A percentile compares a stretch with the other conserved stretches of the same genome.
These are phyloP conservation scores for Perizoma affinitatum DNA, from an alignment of 2,888 invertebrate genomes.

Conservation along the genomic window DNA sequence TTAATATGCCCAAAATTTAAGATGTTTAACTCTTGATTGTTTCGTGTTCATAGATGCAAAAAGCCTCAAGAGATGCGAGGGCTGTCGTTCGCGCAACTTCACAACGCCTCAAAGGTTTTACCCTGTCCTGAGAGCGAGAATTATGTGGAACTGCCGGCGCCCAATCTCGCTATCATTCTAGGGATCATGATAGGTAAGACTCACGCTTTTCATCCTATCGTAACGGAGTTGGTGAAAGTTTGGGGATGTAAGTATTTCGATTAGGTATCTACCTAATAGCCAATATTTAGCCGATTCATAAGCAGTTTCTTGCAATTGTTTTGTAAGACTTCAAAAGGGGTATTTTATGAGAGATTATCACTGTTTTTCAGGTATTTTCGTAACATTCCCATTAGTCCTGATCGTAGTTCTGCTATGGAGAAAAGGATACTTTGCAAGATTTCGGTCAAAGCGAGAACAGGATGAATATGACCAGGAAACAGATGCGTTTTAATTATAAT, in stretches of 20 bases:
- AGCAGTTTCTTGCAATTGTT: no score
- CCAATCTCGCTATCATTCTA: constrained; percentile 53
- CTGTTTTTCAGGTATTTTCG: constrained; percentile 55
- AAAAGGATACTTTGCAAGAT: constrained; percentile 84
- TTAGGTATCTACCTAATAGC: no score
- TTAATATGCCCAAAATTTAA: no score
- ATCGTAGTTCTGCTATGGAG: constrained; percentile 82
- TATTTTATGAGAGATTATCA: no score
- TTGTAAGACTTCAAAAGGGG: no score
- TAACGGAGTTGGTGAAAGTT: no score
- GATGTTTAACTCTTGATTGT: neutral
- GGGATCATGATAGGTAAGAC: constrained; percentile 61
- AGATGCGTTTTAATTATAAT: constrained; percentile 41
- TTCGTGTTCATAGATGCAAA: constrained; percentile 12
- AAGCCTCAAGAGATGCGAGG: constrained; percentile 21
- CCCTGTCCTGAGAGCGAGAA: constrained; percentile 43
- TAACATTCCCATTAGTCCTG: constrained; percentile 60
- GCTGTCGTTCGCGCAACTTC: constrained; percentile 14
- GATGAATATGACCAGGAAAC: constrained; percentile 48
- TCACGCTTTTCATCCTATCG: no score
- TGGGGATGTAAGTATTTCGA: no score
- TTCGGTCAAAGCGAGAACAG: constrained; percentile 46
- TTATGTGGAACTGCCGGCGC: constrained; percentile 28
- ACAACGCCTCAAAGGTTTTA: constrained; percentile 22
- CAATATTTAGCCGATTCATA: no score